A percentile compares a stretch with the other conserved stretches of the same genome.
These are phyloP conservation scores for Corythornis leucogaster DNA, from an alignment of 2,797 vertebrate species.

Conservation along the genomic window DNA sequence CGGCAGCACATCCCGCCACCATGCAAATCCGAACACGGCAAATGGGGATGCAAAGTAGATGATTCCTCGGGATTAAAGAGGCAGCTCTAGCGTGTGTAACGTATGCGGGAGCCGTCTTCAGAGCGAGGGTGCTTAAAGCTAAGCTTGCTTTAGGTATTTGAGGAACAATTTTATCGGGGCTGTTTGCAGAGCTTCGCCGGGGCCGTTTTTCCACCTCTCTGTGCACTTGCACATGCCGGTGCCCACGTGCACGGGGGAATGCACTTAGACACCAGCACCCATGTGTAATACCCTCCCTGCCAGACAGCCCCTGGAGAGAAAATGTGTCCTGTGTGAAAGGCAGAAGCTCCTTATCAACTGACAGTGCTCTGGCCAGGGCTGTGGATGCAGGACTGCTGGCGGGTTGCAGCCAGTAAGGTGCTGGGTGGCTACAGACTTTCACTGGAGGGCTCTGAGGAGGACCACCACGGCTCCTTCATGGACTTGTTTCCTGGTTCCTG, in stretches of 20 bases:
- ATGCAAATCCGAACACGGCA: not conserved
- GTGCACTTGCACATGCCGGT: not conserved
- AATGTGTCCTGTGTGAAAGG: accelerated
- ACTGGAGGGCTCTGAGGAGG: not conserved
- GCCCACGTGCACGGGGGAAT: accelerated
- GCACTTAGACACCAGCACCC: not conserved
- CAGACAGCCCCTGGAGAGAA: not conserved
- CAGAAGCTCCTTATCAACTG: accelerated
- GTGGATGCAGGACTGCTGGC: accelerated
- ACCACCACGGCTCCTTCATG: no score
- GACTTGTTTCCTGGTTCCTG: accelerated
- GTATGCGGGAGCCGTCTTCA: not conserved
- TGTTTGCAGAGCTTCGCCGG: not conserved
- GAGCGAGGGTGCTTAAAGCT: constrained; percentile 6
- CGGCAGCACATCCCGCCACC: accelerated
- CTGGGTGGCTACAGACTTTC: not conserved
- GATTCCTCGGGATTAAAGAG: not conserved
- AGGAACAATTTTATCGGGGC: constrained; percentile 27
- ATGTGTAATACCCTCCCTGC: not conserved
- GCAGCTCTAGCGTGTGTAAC: not conserved
- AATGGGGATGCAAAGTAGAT: not conserved
- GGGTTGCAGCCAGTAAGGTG: not conserved
- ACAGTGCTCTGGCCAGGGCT: accelerated
- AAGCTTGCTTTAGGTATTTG: constrained; percentile 47
- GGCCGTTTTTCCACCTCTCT: not conserved